Conservation (phyloP, 2,113 vertebrate genomes). For the Gallinago jamesoni region DNA sequence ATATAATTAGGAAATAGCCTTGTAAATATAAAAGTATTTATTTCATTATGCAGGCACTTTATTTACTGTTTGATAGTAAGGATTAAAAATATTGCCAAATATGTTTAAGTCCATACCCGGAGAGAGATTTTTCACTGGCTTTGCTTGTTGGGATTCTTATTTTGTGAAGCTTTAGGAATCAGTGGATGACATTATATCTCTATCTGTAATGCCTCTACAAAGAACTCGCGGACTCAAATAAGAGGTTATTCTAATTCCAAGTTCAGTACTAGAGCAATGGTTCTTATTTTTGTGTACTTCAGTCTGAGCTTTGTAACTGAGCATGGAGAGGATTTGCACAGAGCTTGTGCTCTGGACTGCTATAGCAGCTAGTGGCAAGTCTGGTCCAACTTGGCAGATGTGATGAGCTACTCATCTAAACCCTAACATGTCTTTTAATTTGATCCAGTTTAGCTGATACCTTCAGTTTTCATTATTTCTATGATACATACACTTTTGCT, state of each 20-base stretch:
- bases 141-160: neutral
- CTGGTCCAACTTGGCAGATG: neutral
- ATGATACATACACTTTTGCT: neutral
- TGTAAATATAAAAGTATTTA: neutral
- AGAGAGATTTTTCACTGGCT: neutral
- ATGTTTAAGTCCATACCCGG: neutral
- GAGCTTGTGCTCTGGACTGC: neutral
- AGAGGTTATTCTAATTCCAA: neutral
- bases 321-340: neutral
- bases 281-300: neutral
- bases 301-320: neutral
- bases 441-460: neutral
- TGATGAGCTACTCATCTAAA: neutral
- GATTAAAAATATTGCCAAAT: neutral
- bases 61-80: neutral
- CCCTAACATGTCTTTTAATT: neutral
- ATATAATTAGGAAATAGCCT: neutral
- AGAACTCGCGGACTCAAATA: neutral
- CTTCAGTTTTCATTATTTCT: neutral
- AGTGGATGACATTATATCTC: neutral
- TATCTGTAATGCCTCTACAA: neutral
- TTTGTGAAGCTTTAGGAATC: neutral
- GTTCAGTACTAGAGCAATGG: neutral
- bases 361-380: neutral
- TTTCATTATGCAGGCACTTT: neutral